Base-by-base conservation (phyloP, 2,797 vertebrate genomes). In the Rhinoraja longicauda region DNA sequence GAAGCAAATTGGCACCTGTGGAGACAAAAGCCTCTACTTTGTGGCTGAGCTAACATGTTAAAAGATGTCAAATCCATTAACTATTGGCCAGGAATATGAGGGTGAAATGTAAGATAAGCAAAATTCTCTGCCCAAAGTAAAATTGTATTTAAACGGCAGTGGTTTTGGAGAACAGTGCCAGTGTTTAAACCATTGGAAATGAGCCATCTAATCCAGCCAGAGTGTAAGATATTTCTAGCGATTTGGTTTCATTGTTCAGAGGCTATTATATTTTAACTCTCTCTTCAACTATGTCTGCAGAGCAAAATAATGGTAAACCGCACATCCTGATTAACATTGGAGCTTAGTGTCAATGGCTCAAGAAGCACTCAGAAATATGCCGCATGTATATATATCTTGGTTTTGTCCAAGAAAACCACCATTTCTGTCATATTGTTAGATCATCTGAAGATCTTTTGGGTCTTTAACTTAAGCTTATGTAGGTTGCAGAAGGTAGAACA, bases 181-280 rank as follows among this genome's bases (percentile, higher is more conserved):
- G n/a, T 17, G n/a, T 88, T 88, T 32, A 64, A 64, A 64, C 84
- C n/a, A 67, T 67, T 67, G 84, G n/a, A 88, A 36, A 64, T 88
- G 62, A 88, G n/a, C n/a, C 84, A 88, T n/a, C 62, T 64, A 88
- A 36, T 88, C n/a, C 84, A 32, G 84, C 10, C 13, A 21, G 17
- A 67, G 15, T 1, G 84, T 32, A 67, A 36, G 84, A 24, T 19
- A 0, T 9, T 21, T 88, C 62, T 6, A 36, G 59, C 67, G 62
- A 88, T 19, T 36, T 36, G 17, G 15, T 6, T 8, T 88, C 84
- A 36, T 17, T 67, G 15, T 19, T 88, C 36, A n/a, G 67, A n/a
- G 62, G 57, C 17, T 15, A 67, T 19, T 2, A 67, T 36, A 67
- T 88, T 67, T 32, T 19, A 36, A 59, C 29, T 32, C 59, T 8